Evolutionary conservation across 2,113 vertebrate genomes (phyloP), one percentile per base, ranked within the genome.

Genomic region (Sturnus vulgaris): DNA sequence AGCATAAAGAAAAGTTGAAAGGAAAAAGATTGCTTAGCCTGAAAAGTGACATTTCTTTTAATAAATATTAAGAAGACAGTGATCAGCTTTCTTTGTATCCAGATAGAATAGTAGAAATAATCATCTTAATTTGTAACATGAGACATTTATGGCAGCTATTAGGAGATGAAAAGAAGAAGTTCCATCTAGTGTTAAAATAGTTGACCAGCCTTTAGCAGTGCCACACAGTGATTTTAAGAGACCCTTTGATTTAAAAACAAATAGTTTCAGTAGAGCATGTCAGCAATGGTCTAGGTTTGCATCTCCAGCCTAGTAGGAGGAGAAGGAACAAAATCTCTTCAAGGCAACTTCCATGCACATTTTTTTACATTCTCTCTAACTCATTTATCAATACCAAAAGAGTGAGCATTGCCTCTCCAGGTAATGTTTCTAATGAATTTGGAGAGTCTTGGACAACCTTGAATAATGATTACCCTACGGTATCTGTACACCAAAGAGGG

Each of bases 211-310:
- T 88, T 88, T 7, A 86, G 21, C 13, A 78, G 15, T 2, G 27
- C 86, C 81, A 83, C 4, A 53, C 10, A 40, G 24, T 15, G 53
- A 37, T 59, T 86, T 82, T 60, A 52, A 76, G 49, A 57, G 20
- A 49, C 0, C 0, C 0, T 0, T 33, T 18, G 15, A 12, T 84
- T 27, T 16, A 28, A 50, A 21, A 30, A 37, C 37, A 76, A 46
- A 10, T 24, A 31, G 1, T 44, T 1, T 81, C 65, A 59, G 7
- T 18, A 56, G 40, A 84, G 37, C 4, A 28, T 46, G 12, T 66
- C 15, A 86, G 42, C 12, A 23, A 42, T 37, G 35, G 23, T 70
- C 21, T 57, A 30, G 2, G 7, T 84, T 44, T 75, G 11, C n/a
- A 18, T 52, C 10, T 19, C n/a, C 37, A 71, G 24, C 14, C 24